Conservation (phyloP, 2,888 invertebrate genomes). For the Ecliptopera silaceata region DNA sequence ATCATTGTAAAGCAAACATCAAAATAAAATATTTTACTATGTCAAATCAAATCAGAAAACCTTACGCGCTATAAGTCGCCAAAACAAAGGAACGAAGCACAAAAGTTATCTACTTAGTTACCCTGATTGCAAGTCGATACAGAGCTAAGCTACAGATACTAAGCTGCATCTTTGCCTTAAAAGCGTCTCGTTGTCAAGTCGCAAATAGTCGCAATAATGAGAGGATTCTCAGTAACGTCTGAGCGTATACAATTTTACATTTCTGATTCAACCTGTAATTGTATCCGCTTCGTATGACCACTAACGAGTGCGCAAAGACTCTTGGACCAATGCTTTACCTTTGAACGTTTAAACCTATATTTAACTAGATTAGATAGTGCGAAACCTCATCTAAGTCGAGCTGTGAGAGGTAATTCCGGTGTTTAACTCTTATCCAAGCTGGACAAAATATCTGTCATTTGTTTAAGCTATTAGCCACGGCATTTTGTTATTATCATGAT, state of each 20-base stretch:
- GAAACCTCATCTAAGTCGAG: background rate
- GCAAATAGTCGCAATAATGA: slow-evolving; percentile 70
- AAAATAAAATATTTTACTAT: too few relatives aligned
- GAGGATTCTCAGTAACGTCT: slow-evolving; percentile 65
- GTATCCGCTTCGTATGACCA: slow-evolving; percentile 64
- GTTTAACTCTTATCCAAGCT: too few relatives aligned
- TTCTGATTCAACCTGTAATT: slow-evolving; percentile 74
- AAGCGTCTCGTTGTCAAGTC: slow-evolving; percentile 52
- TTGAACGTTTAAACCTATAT: slow-evolving; percentile 34
- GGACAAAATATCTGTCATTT: too few relatives aligned
- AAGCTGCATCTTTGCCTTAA: slow-evolving; percentile 40
- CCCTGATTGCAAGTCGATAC: slow-evolving; percentile 50
- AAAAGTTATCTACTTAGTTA: slow-evolving; percentile 41
- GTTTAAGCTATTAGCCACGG: too few relatives aligned
- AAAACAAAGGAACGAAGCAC: background rate
- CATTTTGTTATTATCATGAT: too few relatives aligned
- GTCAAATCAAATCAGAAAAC: too few relatives aligned
- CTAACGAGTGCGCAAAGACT: slow-evolving; percentile 51
- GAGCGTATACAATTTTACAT: slow-evolving; percentile 67
- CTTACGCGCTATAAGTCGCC: too few relatives aligned
- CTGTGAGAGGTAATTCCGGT: background rate
- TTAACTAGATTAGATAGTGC: slow-evolving; percentile 32
- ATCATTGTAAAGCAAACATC: too few relatives aligned
- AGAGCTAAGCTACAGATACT: too few relatives aligned
- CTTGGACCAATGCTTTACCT: slow-evolving; percentile 35